Conservation (phyloP, 1,140 invertebrate species). For the Apolygus lucorum region DNA sequence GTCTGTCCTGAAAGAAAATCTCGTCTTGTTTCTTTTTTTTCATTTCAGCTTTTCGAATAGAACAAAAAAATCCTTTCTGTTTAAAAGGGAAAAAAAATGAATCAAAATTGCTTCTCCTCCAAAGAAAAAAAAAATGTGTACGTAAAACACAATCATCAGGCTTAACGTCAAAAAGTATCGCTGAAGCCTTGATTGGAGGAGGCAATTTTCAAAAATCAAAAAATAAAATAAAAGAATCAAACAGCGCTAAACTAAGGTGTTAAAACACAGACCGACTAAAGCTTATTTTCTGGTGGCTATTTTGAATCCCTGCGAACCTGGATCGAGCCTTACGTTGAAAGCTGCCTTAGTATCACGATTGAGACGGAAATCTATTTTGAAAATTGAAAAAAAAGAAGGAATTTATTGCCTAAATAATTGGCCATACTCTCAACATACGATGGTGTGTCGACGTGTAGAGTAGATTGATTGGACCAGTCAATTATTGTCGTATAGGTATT, state of each 20-base stretch:
- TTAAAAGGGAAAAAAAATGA: too few species aligned
- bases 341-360: conserved; percentile 12
- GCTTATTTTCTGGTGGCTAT: conserved; percentile 18
- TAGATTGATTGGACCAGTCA: too few species aligned
- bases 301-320: conserved; percentile 15
- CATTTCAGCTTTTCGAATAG: too few species aligned
- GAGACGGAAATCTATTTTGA: conserved; percentile 16
- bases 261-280: conserved; percentile 7
- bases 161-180: neutral
- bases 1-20: conserved; percentile 20
- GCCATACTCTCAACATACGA: too few species aligned
- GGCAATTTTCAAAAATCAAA: neutral
- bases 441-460: too few species aligned
- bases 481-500: too few species aligned
- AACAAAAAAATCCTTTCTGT: too few species aligned
- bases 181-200: neutral
- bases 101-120: too few species aligned
- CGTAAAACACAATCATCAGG: neutral
- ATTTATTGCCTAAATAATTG: too few species aligned
- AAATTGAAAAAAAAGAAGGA: conserved; percentile 9
- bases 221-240: neutral
- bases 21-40: conserved; percentile 14
- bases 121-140: too few species aligned
- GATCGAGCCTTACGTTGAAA: conserved; percentile 17
- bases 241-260: neutral